Evolutionary conservation across 2,113 vertebrate species (phyloP).

Genomic region (Notothenia rossii): DNA sequence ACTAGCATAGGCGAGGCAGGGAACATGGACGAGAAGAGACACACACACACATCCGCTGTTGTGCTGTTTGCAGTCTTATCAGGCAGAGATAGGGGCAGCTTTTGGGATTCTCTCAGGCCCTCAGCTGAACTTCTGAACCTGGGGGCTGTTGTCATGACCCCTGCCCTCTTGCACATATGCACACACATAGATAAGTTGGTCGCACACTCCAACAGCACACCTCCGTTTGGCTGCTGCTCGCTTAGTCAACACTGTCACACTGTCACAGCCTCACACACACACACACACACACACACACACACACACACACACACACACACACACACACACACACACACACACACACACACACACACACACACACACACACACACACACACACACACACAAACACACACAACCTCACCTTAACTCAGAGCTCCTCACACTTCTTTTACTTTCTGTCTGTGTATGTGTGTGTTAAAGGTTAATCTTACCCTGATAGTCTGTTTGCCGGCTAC

Average conservation of each 20-base stretch:
- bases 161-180: conserved; percentile 26
- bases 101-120: conserved; percentile 52
- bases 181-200: conserved; percentile 26
- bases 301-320: no score
- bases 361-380: no score
- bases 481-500: background rate
- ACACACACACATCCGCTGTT: conserved; percentile 16
- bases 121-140: conserved; percentile 45
- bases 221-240: conserved; percentile 4
- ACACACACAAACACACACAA: no score
- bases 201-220: background rate
- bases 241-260: conserved; percentile 21
- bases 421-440: conserved; percentile 2
- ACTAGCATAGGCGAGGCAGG: no score
- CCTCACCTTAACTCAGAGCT: no score
- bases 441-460: conserved; percentile 25
- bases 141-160: conserved; percentile 41
- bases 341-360: no score
- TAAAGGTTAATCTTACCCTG: conserved; percentile 50
- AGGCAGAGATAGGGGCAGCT: conserved; percentile 34
- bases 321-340: no score
- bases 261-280: conserved; percentile 1
- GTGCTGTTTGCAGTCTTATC: conserved; percentile 42
- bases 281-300: background rate
- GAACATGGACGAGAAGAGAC: no score